These are phyloP conservation scores for Hartigia nigra DNA, from an alignment of 2,888 invertebrate species.

Conservation along the genomic window DNA sequence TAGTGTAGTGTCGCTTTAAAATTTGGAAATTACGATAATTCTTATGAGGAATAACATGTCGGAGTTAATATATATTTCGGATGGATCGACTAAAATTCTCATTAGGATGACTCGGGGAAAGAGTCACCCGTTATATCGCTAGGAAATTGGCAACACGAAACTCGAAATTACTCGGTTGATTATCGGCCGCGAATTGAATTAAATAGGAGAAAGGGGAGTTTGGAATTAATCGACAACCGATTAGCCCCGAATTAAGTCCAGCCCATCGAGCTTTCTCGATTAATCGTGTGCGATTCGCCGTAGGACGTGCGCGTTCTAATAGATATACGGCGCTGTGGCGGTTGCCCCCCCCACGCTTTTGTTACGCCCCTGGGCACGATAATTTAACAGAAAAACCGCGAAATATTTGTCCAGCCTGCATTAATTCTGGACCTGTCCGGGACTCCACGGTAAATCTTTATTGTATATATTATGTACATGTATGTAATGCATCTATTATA, in stretches of 20 bases:
- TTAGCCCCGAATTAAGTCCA: constrained; percentile 36
- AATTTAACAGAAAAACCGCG: constrained; percentile 43
- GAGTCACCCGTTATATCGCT: not conserved
- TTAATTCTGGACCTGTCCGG: constrained; percentile 31
- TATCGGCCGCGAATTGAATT: constrained; percentile 46
- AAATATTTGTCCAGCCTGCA: constrained; percentile 46
- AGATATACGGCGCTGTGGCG: not conserved
- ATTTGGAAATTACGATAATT: not conserved
- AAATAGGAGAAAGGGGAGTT: constrained; percentile 27
- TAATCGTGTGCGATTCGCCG: constrained; percentile 4
- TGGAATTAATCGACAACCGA: constrained; percentile 36
- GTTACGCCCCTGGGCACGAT: constrained; percentile 32
- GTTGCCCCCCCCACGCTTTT: constrained; percentile 18
- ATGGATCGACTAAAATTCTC: not conserved
- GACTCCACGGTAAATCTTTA: not conserved
- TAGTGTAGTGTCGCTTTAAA: not conserved
- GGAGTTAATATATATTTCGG: not conserved
- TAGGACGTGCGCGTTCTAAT: not conserved
- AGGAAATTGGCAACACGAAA: not conserved
- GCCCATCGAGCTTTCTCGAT: constrained; percentile 21
- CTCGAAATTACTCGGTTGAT: constrained; percentile 29
- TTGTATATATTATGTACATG: not conserved
- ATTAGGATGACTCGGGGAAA: not conserved
- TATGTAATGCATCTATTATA: not conserved
- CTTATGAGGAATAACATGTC: not conserved